phyloP scores from a whole-genome alignment of 2,797 vertebrate genomes.

The Serranus cabrilla region DNA sequence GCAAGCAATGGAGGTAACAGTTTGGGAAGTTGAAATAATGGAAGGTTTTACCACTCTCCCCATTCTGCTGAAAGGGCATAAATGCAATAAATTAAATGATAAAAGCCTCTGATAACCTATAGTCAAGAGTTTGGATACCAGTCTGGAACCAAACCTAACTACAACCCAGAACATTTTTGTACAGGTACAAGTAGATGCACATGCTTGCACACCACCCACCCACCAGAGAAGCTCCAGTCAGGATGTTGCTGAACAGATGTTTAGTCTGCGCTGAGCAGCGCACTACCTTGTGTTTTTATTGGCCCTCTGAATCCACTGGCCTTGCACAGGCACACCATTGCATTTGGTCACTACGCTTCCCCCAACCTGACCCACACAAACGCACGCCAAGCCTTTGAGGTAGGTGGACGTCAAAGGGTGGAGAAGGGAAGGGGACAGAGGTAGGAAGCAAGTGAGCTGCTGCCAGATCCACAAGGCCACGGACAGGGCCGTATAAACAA shows the following conservation, averaged over 20 bases:
- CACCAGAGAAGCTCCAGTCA: slow-evolving; percentile 60
- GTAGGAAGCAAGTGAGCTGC: slow-evolving; percentile 40
- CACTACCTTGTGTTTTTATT: slow-evolving; percentile 79
- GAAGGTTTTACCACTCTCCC: neutral
- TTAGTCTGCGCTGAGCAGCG: slow-evolving; percentile 82
- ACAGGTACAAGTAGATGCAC: slow-evolving; percentile 53
- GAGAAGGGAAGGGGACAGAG: slow-evolving; percentile 43
- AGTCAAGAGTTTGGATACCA: neutral
- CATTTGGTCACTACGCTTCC: slow-evolving; percentile 70
- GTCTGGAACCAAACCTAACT: slow-evolving; percentile 20
- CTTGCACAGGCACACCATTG: slow-evolving; percentile 72
- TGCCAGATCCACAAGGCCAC: slow-evolving; percentile 71
- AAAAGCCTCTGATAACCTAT: neutral
- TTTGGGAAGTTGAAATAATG: neutral
- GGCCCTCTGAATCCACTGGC: slow-evolving; percentile 72
- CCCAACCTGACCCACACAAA: slow-evolving; percentile 52
- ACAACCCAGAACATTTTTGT: slow-evolving; percentile 19
- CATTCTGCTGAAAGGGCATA: neutral
- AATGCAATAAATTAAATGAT: neutral
- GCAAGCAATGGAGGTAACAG: neutral
- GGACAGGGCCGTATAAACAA: slow-evolving; percentile 75
- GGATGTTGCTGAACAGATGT: slow-evolving; percentile 84
- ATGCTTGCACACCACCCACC: slow-evolving; percentile 50
- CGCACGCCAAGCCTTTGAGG: slow-evolving; percentile 67
- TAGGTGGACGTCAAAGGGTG: slow-evolving; percentile 56